Conservation (phyloP, 1,140 invertebrate species). For the Amphibalanus amphitrite region DNA sequence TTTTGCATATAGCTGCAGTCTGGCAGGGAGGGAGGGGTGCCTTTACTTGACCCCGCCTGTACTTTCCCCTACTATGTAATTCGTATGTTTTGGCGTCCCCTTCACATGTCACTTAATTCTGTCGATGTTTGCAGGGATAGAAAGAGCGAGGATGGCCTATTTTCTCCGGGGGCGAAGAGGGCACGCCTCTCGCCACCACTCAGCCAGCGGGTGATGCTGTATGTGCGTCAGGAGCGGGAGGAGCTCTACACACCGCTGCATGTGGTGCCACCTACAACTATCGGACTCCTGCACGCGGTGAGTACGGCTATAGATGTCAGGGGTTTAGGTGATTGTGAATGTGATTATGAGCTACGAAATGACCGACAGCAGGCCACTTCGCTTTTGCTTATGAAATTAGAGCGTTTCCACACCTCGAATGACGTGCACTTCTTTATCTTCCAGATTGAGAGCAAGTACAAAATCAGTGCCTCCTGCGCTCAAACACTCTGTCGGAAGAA, state of each 20-base stretch:
- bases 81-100: too few relatives aligned
- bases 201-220: constrained; percentile 82
- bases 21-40: too few relatives aligned
- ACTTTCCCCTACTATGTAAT: too few relatives aligned
- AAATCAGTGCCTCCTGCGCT: constrained; percentile 92
- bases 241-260: constrained; percentile 92
- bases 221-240: constrained; percentile 87
- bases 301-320: constrained; percentile 30
- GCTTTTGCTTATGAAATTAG: too few relatives aligned
- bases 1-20: too few relatives aligned
- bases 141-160: neutral
- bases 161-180: constrained; percentile 18
- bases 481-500: constrained; percentile 98
- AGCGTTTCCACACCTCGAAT: too few relatives aligned
- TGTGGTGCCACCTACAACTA: constrained; percentile 76
- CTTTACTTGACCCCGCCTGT: too few relatives aligned
- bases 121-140: neutral
- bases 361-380: too few relatives aligned
- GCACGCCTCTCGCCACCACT: constrained; percentile 37
- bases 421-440: too few relatives aligned
- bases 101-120: neutral
- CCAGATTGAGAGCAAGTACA: constrained; percentile 99
- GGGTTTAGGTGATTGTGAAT: too few relatives aligned
- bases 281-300: constrained; percentile 83
- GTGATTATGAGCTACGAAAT: too few relatives aligned